Evolutionary conservation across 2,113 vertebrate genomes (phyloP).

Genomic region (Sclerurus mexicanus): DNA sequence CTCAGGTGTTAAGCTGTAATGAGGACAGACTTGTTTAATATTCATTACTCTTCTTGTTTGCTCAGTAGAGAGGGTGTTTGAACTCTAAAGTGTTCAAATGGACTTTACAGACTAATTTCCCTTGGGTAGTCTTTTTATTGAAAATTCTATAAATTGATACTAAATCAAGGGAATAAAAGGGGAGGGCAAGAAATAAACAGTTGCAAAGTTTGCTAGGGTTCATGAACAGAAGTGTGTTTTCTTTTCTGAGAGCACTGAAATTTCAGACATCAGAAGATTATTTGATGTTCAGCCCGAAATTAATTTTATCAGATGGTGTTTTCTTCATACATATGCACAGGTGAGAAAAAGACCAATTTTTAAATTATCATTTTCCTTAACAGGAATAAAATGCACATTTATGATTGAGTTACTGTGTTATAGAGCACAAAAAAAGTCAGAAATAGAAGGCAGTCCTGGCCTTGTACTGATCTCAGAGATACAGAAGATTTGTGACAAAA

Average conservation of each 20-base stretch:
- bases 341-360: neutral
- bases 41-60: constrained; percentile 5
- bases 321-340: neutral
- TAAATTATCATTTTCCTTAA: neutral
- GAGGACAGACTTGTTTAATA: neutral
- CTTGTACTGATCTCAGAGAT: neutral
- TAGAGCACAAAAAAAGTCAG: neutral
- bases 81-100: neutral
- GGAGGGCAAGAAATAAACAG: neutral
- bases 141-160: constrained; percentile 19
- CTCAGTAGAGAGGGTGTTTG: neutral
- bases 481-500: neutral
- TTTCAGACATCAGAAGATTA: neutral
- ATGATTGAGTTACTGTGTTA: neutral
- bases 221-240: neutral
- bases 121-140: neutral
- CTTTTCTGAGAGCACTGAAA: neutral
- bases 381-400: neutral
- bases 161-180: constrained; percentile 13
- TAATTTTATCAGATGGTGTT: neutral
- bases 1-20: neutral
- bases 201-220: neutral
- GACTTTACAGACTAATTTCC: constrained; percentile 34
- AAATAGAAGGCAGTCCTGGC: neutral
- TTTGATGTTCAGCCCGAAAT: neutral